Evolutionary conservation across 2,113 vertebrate genomes (phyloP).

Genomic region (Campylomormyrus numenius): DNA sequence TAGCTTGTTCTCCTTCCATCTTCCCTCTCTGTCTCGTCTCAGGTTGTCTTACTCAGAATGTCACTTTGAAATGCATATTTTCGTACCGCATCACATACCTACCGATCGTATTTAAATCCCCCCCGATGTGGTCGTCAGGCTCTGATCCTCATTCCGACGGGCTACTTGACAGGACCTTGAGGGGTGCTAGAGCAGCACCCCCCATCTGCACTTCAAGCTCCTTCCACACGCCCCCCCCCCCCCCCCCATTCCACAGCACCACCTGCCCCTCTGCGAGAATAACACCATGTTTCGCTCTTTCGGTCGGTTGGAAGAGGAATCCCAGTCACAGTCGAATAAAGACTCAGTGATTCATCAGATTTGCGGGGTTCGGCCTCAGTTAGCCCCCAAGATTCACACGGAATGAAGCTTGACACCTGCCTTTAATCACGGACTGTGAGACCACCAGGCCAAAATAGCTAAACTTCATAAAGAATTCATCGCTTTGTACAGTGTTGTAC

Average conservation of each 20-base stretch:
- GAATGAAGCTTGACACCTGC: background rate
- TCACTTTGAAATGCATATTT: background rate
- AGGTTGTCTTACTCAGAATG: background rate
- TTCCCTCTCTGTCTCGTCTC: background rate
- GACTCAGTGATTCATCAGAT: background rate
- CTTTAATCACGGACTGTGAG: background rate
- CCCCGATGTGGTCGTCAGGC: background rate
- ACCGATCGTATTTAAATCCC: background rate
- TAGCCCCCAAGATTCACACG: background rate
- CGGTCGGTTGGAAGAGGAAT: background rate
- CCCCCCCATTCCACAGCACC: background rate
- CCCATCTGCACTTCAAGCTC: background rate
- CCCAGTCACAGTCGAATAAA: background rate
- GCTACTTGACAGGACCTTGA: background rate
- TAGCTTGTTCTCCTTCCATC: background rate
- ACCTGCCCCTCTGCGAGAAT: background rate
- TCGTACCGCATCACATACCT: background rate
- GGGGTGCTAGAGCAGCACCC: background rate
- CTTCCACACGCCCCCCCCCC: background rate
- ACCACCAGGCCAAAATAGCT: background rate
- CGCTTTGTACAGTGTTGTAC: background rate
- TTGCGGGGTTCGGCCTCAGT: background rate
- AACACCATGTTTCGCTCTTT: background rate
- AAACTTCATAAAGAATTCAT: background rate
- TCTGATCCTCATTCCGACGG: background rate